A percentile compares a stretch with the other conserved stretches of the same genome.
phyloP scores from a whole-genome alignment of 2,888 invertebrate genomes.

The Microctonus hyperodae region DNA sequence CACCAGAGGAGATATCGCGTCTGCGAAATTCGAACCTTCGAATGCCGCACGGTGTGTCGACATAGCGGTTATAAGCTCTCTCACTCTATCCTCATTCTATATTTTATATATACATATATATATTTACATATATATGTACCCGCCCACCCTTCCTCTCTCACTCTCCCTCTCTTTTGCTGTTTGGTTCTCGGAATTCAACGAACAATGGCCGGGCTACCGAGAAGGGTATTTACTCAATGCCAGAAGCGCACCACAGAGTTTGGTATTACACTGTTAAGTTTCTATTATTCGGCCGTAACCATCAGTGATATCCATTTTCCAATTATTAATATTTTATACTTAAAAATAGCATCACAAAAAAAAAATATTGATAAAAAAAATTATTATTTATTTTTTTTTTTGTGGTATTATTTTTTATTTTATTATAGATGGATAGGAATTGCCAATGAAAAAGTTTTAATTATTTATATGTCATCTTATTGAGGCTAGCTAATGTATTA shows the following conservation, averaged over 20 bases:
- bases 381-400: no score
- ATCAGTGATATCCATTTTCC: conserved; percentile 14
- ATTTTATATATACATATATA: neutral
- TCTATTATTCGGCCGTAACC: conserved; percentile 29
- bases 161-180: neutral
- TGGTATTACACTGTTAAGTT: conserved; percentile 32
- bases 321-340: neutral
- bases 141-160: conserved; percentile 12
- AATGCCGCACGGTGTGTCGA: conserved; percentile 33
- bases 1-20: conserved; percentile 37
- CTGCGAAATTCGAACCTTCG: conserved; percentile 48
- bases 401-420: no score
- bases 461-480: no score
- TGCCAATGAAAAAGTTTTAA: no score
- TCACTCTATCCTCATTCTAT: conserved; percentile 17
- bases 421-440: no score
- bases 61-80: conserved; percentile 13
- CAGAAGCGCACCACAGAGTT: conserved; percentile 23
- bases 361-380: no score
- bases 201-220: conserved; percentile 36
- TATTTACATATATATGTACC: no score
- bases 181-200: conserved; percentile 41
- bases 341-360: no score
- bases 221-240: conserved; percentile 34
- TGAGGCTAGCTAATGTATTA: no score